Base-by-base conservation (phyloP, 1,140 invertebrate genomes). In the Drosophila yakuba region DNA sequence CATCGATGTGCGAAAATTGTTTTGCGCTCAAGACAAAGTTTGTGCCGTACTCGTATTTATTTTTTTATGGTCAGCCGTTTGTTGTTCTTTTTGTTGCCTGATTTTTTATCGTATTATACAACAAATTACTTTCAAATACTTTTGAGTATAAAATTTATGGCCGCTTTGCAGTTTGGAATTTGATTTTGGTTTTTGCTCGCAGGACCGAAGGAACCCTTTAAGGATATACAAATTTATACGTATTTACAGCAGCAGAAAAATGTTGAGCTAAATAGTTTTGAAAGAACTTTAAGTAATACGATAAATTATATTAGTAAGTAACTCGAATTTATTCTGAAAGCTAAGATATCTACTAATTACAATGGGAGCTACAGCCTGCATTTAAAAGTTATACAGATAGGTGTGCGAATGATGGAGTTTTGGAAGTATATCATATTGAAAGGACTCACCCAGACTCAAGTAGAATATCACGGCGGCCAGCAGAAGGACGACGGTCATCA, bases 71-170 rank as follows among this genome's bases (percentile, higher is more conserved):
- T 73, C 58, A 80, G 57, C 47, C 59, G 50, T 44, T 75, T 74
- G 35, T 62, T 77, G 47, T 58, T 39, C 7, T 58, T 56, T 64
- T 35, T 38, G 7, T 41, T 51, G 32, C 28, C 54, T 14, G 35
- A 35, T 62, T 58, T 80, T 80, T 74, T 86, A 78, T 81, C 60
- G 60, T 66, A 59, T 86, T 81, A 81, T 51, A 55, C 55, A 77
- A 68, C 61, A 84, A 85, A 85, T 84, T 84, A 82, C 78, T 88
- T 82, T 75, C 54, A 71, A 88, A 85, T 85, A 82, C 83, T 85
- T 82, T 61, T 57, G 47, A 83, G 63, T 67, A 61, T 50, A 56
- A 56, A 66, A 88, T 85, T 85, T 85, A 82, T 86, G 63, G 41
- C 17, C 51, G 44, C 71, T 74, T 67, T 74, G 52, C 52, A 64